Base-by-base conservation (phyloP, 2,113 vertebrate genomes). In the Noctilio leporinus region DNA sequence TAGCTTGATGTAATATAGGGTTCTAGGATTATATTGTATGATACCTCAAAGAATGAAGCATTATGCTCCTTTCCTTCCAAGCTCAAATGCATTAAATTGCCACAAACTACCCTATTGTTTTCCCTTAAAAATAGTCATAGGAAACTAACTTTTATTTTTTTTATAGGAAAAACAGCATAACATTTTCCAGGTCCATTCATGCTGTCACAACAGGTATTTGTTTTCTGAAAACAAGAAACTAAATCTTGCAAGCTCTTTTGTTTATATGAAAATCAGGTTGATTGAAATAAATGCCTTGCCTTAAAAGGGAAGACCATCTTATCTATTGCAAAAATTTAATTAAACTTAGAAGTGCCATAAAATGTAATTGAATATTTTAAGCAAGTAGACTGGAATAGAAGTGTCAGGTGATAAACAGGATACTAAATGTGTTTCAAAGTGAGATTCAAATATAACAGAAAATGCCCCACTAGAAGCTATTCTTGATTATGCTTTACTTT, bases 311-410 rank as follows among this genome's bases (percentile, higher is more conserved):
- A 90, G 65, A 78, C 11, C 9, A 59, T 30, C 14, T 83, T n/a
- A n/a, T n/a, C 28, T 75, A 64, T 38, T 91, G 28, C 59, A 94
- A 88, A 94, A 91, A 92, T 91, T 94, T 95, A 96, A 96, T 91
- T 96, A 97, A 86, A 40, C 38, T 96, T 91, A 76, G 85, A 95
- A 91, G n/a, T 89, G 35, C 69, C 86, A 91, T 91, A 59, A 95
- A 90, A 95, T 83, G n/a, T n/a, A 94, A 65, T 73, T 86, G 67
- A 93, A 81, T 3, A 43, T 49, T 82, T 88, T 57, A 95, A 81
- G 47, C 43, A 91, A 93, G 78, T 47, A 72, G 93, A 95, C 57
- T 91, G 65, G 49, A 96, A 89, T 72, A 75, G 69, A 64, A 89
- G 33, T n/a, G 93, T 90, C 67, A 91, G 70, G 72, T 95, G n/a